Conservation (phyloP, 2,888 invertebrate species). For the Enchytraeus crypticus region DNA sequence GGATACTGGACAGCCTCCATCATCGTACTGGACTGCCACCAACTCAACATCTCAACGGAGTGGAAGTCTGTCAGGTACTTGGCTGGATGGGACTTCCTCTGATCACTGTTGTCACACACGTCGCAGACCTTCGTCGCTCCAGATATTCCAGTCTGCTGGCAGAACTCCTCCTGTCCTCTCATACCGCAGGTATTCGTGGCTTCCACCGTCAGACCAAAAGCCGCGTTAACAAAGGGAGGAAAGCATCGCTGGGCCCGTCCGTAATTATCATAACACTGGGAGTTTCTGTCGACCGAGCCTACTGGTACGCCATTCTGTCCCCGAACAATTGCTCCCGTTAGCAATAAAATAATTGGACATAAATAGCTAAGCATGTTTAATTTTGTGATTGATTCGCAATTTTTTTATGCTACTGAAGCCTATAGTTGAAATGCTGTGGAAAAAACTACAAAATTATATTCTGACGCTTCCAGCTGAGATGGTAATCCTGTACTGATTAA, state of each 20-base stretch:
- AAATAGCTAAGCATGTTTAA: too few species aligned
- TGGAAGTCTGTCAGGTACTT: slow-evolving; percentile 81
- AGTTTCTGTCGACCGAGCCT: not conserved
- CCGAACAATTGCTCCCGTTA: too few species aligned
- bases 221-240: slow-evolving; percentile 92
- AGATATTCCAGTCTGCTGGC: slow-evolving; percentile 73
- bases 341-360: too few species aligned
- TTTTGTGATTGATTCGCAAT: too few species aligned
- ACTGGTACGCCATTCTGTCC: too few species aligned
- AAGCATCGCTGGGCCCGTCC: slow-evolving; percentile 67
- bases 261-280: slow-evolving; percentile 42
- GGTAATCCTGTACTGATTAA: too few species aligned
- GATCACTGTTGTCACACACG: slow-evolving; percentile 57
- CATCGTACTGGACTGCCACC: slow-evolving; percentile 72
- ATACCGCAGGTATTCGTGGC: slow-evolving; percentile 93
- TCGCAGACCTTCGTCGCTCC: slow-evolving; percentile 59
- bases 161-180: slow-evolving; percentile 57
- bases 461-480: too few species aligned
- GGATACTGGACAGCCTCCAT: slow-evolving; percentile 78
- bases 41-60: slow-evolving; percentile 55
- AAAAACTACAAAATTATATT: too few species aligned
- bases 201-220: slow-evolving; percentile 77
- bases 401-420: too few species aligned
- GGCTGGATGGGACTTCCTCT: slow-evolving; percentile 60
- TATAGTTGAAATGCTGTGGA: too few species aligned